Evolutionary conservation across 2,797 vertebrate genomes (phyloP), one percentile per base, ranked within the genome.

Genomic region (Botia almorhae): DNA sequence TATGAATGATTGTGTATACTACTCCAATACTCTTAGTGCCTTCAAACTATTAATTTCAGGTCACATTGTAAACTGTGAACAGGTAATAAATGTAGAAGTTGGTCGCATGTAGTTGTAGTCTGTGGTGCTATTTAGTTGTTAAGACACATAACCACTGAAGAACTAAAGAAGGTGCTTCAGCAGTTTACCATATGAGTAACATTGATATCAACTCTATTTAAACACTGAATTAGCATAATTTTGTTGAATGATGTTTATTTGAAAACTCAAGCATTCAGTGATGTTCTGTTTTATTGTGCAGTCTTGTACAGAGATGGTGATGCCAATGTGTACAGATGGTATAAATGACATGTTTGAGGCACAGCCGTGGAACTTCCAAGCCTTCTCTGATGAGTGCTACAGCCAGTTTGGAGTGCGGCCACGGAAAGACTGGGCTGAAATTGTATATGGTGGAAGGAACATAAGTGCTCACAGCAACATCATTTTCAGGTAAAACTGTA

Each of bases 261-360:
- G 16, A 63, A 2, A n/a, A 39, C 8, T 64, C 21, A 21, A 58
- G 55, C 8, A 1, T 33, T 23, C 14, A 2, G 33, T 63, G 13
- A 63, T 75, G 21, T 29, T 55, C 11, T 61, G 17, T 80, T 53
- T 21, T 21, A 3, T 76, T 84, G 64, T 7, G 36, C 88, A 99
- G 98, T 89, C 94, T 73, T 99, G 98, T 86, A 98, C 97, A 1
- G 97, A 99, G 91, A 97, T 99, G 94, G 95, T 98, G 87, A 97
- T 99, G 96, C 97, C 97, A 29, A 92, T 97, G 91, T 99, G 97
- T 87, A 90, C 96, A 0, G 95, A 97, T 75, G 97, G 97, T 2
- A 60, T 97, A 63, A 91, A 91, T 70, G 98, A 99, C 91, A 99
- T 99, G 97, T 99, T 99, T 58, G 96, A 99, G 83, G 93, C 95